These are phyloP conservation scores for Leptopilina syphax DNA, from an alignment of 2,888 invertebrate species.

Conservation along the genomic window DNA sequence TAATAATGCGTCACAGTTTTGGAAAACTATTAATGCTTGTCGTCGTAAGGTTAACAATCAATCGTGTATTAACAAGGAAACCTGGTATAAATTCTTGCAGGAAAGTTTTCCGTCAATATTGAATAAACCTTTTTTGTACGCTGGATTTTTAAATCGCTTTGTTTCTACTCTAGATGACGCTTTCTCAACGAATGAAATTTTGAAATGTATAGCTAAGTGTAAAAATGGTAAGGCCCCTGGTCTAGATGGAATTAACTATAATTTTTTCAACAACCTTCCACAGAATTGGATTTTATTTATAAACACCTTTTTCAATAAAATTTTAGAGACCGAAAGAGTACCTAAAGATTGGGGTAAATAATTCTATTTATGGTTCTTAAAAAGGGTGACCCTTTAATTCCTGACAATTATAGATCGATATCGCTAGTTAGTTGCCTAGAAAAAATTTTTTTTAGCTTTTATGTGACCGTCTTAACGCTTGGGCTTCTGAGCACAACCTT, in stretches of 20 bases:
- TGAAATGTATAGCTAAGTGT: neutral
- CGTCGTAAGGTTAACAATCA: neutral
- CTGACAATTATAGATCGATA: neutral
- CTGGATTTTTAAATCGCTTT: neutral
- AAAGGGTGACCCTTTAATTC: neutral
- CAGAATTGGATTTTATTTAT: neutral
- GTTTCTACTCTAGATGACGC: neutral
- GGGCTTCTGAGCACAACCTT: no score
- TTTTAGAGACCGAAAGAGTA: no score
- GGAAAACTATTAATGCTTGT: neutral
- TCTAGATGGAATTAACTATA: no score
- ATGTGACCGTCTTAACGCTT: no score
- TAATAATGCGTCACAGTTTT: neutral
- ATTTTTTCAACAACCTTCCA: neutral
- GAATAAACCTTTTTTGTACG: neutral
- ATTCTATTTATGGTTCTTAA: neutral
- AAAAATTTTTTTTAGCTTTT: no score
- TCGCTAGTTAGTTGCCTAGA: no score
- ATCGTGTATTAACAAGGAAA: neutral
- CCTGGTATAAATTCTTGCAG: neutral
- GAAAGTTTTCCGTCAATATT: neutral
- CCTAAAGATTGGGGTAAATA: neutral
- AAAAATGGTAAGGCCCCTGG: neutral
- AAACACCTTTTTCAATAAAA: neutral
- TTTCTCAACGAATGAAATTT: neutral